Evolutionary conservation across 2,113 vertebrate species (phyloP).

Genomic region (Mastomys natalensis): DNA sequence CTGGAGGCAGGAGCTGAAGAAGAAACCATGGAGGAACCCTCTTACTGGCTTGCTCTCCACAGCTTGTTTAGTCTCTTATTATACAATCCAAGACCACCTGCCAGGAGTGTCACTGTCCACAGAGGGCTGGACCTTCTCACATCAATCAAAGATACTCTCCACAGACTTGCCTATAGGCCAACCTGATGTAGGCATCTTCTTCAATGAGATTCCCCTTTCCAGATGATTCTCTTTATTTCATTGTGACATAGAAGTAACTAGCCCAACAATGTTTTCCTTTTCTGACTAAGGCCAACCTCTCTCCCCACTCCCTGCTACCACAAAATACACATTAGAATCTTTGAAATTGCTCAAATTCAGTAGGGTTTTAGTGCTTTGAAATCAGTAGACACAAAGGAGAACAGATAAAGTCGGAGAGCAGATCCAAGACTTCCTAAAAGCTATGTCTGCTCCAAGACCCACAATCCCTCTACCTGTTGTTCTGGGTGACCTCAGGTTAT

Average conservation of each 20-base stretch:
- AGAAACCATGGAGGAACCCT: neutral
- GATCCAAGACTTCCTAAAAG: neutral
- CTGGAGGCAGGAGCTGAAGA: neutral
- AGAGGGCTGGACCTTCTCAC: neutral
- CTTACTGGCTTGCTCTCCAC: neutral
- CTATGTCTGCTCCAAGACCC: neutral
- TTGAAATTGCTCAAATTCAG: neutral
- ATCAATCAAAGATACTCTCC: neutral
- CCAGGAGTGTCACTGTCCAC: neutral
- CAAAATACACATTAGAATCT: neutral
- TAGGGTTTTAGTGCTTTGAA: neutral
- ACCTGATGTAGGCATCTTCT: neutral
- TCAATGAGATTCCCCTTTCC: neutral
- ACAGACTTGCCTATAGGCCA: neutral
- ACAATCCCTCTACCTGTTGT: neutral
- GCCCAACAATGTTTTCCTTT: neutral
- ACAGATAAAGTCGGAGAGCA: neutral
- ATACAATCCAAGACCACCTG: neutral
- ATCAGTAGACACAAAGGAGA: neutral
- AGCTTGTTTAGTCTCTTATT: neutral
- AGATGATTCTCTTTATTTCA: neutral
- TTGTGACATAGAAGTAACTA: neutral
- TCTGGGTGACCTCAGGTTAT: neutral
- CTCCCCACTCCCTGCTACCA: neutral
- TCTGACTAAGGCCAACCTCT: neutral